Percentiles rank a stretch among this genome's conserved stretches.
Evolutionary conservation across 2,113 vertebrate species (phyloP).

Genomic region (Pelecanus crispus): DNA sequence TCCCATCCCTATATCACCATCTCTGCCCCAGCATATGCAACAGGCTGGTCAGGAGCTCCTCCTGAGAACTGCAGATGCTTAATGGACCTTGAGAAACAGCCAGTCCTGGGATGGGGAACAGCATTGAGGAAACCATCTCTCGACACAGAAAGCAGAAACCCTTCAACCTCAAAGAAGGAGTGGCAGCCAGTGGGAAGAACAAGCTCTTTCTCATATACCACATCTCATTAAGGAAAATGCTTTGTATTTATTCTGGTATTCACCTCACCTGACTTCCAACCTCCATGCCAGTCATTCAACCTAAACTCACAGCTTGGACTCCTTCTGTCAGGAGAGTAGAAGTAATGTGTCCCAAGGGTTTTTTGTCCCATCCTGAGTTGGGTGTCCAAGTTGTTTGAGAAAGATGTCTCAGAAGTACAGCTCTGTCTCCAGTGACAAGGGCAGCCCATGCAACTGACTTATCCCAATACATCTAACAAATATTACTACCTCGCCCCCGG

Average conservation of each 20-base stretch:
- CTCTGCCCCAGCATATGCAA: not conserved
- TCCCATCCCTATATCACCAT: not conserved
- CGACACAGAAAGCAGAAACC: not conserved
- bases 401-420: not conserved
- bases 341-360: not conserved
- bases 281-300: not conserved
- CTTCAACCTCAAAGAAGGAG: not conserved
- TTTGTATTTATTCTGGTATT: not conserved
- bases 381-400: not conserved
- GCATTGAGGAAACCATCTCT: not conserved
- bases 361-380: accelerated
- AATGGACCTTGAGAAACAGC: not conserved
- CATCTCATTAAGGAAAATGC: not conserved
- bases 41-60: not conserved
- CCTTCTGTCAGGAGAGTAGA: not conserved
- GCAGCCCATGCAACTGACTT: not conserved
- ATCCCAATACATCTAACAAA: not conserved
- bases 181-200: not conserved
- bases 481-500: not conserved
- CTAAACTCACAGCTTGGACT: not conserved
- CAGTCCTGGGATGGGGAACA: not conserved
- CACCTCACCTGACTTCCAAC: not conserved
- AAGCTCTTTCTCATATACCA: not conserved
- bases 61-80: not conserved
- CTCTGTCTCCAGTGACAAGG: not conserved